phyloP scores from a whole-genome alignment of 2,113 vertebrate species.

The Epinephelus fuscoguttatus region DNA sequence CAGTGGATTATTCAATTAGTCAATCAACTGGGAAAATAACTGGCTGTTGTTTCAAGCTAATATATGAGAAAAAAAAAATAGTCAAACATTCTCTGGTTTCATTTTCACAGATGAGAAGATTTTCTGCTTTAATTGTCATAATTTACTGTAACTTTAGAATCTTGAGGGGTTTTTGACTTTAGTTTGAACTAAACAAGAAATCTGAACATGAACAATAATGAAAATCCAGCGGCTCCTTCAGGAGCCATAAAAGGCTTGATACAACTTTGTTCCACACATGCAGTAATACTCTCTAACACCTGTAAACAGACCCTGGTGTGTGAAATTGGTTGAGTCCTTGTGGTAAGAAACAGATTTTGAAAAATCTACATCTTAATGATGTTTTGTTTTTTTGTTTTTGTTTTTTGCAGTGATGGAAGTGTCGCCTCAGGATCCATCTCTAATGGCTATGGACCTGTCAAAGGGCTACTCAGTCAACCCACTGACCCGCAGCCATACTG shows the following conservation, averaged over 20 bases:
- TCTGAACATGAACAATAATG: too few relatives aligned
- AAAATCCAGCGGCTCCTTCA: too few relatives aligned
- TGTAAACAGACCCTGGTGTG: neutral
- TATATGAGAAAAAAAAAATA: neutral
- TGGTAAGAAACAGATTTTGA: neutral
- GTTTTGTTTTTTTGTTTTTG: neutral
- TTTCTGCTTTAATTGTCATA: too few relatives aligned
- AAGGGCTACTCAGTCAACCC: conserved; percentile 70
- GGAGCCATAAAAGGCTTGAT: too few relatives aligned
- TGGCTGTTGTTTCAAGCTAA: neutral
- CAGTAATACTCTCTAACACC: neutral
- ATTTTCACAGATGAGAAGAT: too few relatives aligned
- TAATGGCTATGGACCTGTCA: conserved; percentile 80
- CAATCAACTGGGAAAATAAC: too few relatives aligned
- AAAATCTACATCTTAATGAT: neutral
- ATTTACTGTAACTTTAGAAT: too few relatives aligned
- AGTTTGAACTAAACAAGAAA: neutral
- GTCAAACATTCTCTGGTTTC: too few relatives aligned
- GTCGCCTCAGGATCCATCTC: conserved; percentile 69
- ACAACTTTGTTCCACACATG: too few relatives aligned
- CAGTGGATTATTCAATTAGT: too few relatives aligned
- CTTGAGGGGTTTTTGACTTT: too few relatives aligned
- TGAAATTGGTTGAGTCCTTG: neutral
- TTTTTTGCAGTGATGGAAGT: conserved; percentile 77
- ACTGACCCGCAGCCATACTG: conserved; percentile 51